These are phyloP conservation scores for Nebria salina DNA, from an alignment of 2,888 invertebrate genomes.

Conservation along the genomic window DNA sequence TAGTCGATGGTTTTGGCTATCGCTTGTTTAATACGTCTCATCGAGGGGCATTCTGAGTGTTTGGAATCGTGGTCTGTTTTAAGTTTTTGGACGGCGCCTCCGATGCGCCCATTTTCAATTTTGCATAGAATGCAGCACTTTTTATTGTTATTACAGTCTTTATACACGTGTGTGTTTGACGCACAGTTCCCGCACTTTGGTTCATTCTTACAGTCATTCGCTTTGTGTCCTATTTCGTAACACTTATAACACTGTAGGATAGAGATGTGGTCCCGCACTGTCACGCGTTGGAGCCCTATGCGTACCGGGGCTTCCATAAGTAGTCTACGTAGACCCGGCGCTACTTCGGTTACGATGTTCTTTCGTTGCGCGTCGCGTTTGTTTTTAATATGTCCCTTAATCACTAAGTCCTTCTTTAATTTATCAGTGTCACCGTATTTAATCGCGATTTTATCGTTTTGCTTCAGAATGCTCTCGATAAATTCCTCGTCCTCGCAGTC, in stretches of 20 bases:
- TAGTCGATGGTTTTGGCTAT: neutral
- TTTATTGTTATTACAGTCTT: conserved; percentile 2
- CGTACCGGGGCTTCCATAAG: too few species aligned
- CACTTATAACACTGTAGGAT: neutral
- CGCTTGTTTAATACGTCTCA: neutral
- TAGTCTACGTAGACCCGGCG: too few species aligned
- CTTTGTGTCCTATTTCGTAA: neutral
- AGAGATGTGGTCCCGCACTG: neutral
- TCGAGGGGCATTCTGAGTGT: neutral
- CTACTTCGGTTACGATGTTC: too few species aligned
- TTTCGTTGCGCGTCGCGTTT: too few species aligned
- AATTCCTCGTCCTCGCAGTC: neutral
- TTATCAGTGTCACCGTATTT: too few species aligned
- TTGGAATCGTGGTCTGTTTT: neutral
- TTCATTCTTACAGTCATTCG: neutral
- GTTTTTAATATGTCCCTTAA: too few species aligned
- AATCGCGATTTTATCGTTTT: too few species aligned
- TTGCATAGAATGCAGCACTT: neutral
- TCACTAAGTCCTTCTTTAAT: too few species aligned
- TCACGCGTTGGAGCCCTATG: too few species aligned
- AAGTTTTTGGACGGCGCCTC: neutral
- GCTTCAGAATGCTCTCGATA: neutral
- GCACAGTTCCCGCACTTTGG: conserved; percentile 2
- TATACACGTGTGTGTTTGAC: neutral
- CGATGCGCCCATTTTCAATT: neutral